These are phyloP conservation scores for Scaptomyza tumidula DNA, from an alignment of 2,888 invertebrate genomes.

Conservation along the genomic window DNA sequence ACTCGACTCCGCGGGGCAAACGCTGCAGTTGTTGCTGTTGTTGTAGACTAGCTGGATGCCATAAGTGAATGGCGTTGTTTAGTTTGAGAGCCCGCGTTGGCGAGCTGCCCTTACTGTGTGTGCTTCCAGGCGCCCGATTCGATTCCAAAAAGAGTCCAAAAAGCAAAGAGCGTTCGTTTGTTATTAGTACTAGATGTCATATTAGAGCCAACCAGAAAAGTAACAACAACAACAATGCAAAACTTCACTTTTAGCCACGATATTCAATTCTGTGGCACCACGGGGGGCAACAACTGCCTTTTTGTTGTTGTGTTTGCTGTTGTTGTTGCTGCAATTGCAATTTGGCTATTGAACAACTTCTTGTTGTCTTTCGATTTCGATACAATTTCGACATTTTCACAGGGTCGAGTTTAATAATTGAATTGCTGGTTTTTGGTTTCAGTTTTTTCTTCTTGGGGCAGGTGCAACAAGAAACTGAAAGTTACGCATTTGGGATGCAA, in stretches of 20 bases:
- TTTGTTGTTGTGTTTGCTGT: slow-evolving; percentile 28
- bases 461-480: slow-evolving; percentile 44
- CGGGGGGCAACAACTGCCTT: slow-evolving; percentile 54
- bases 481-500: slow-evolving; percentile 17
- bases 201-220: slow-evolving; percentile 60
- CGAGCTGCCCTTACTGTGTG: slow-evolving; percentile 52
- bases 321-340: slow-evolving; percentile 34
- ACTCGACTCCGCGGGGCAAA: slow-evolving; percentile 52
- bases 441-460: slow-evolving; percentile 14
- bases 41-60: slow-evolving; percentile 20
- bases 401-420: slow-evolving; percentile 61
- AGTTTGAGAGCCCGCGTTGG: slow-evolving; percentile 37
- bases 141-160: slow-evolving; percentile 17
- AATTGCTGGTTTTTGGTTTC: slow-evolving; percentile 46
- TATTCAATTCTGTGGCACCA: slow-evolving; percentile 68
- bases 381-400: slow-evolving; percentile 65
- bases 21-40: background rate
- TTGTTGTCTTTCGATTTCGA: slow-evolving; percentile 44
- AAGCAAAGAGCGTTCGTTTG: slow-evolving; percentile 21
- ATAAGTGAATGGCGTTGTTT: slow-evolving; percentile 67
- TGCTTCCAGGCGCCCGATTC: slow-evolving; percentile 23
- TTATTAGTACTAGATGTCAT: slow-evolving; percentile 75
- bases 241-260: slow-evolving; percentile 71
- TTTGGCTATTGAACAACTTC: slow-evolving; percentile 57
- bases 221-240: slow-evolving; percentile 35